Evolutionary conservation across 2,888 invertebrate genomes (phyloP), one percentile per base, ranked within the genome.

Genomic region (Venusia cambrica): DNA sequence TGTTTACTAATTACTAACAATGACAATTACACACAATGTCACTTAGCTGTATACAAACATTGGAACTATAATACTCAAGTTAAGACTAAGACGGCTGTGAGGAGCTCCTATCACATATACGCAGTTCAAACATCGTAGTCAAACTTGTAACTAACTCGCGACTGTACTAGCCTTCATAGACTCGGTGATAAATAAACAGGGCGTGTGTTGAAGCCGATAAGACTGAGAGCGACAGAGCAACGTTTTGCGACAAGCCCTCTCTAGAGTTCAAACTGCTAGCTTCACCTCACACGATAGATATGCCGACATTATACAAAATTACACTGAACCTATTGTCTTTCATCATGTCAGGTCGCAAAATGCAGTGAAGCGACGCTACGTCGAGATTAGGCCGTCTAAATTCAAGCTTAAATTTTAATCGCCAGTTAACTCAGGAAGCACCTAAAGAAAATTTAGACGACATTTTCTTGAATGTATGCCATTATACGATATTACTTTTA

Each of bases 331-430:
- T 64, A 69, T 73, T 76, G 69, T 70, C 65, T 71, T 75, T 73
- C 70, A 60, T 62, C 57, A 48, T 55, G 54, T 55, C 57, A 64
- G 56, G 59, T 65, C 57, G 56, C 70, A 73, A 73, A 75, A 73
- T 80, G 76, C 80, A 78, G 61, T 70, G 66, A 62, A 68, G 66
- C 74, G 67, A 62, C 63, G 66, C 65, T 62, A 58, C 65, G 67
- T 60, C 58, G 69, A 77, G 81, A 81, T 84, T 80, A 80, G 76
- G 67, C 68, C 65, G 73, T 78, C 78, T 78, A 74, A 83, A 84
- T 73, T 80, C 71, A 53, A 62, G 76, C 70, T 78, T 81, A 81
- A 83, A 77, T 73, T 76, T 79, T 79, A 80, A 79, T 81, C 77
- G 66, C 46, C 38, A 40, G 66, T 71, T 72, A 67, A 77, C 66